Base-by-base conservation (phyloP, 2,113 vertebrate genomes). In the Nipponia nippon region DNA sequence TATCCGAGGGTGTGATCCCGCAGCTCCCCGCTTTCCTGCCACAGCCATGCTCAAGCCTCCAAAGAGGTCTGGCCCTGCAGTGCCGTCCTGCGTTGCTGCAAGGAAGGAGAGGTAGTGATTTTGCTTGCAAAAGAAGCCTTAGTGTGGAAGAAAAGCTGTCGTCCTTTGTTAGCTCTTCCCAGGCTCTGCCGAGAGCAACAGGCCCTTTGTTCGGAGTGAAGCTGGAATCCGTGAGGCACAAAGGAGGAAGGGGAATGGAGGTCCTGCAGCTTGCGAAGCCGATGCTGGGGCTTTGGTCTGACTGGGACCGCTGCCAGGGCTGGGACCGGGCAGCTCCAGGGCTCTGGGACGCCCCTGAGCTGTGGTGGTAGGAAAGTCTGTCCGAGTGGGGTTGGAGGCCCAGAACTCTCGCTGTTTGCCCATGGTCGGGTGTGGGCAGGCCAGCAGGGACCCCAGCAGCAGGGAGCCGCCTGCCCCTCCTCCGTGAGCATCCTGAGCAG, bases 141-240 rank as follows among this genome's bases (percentile, higher is more conserved):
- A 2, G 53, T 7, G 7, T 67, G 56, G 85, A 63, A 67, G 58
- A 59, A 67, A 92, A 91, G 89, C 89, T 26, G 38, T 15, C 6
- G 2, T 17, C 76, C 72, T 95, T 96, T 92, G 86, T 92, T 77
- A 70, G 83, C 67, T 81, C 72, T 81, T 83, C 46, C 63, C 1
- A 0, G 91, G 93, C 83, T 87, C 34, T 77, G 90, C 58, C 0
- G 25, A 62, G 78, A 90, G 94, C 94, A 88, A 18, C 34, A 26
- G 83, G 63, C 80, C 80, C 72, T 95, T 95, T 92, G 93, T 97
- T 95, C 2, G 1, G 59, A 4, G 3, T 4, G 17, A 23, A 61
- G 80, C 93, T 82, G 93, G 86, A 91, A 91, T 94, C 80, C 13
- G 6, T 2, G 59, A 70, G 42, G 77, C 72, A 95, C 94, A 96